These are phyloP conservation scores for Steinernema hermaphroditum DNA, from an alignment of 2,888 invertebrate genomes.

Conservation along the genomic window DNA sequence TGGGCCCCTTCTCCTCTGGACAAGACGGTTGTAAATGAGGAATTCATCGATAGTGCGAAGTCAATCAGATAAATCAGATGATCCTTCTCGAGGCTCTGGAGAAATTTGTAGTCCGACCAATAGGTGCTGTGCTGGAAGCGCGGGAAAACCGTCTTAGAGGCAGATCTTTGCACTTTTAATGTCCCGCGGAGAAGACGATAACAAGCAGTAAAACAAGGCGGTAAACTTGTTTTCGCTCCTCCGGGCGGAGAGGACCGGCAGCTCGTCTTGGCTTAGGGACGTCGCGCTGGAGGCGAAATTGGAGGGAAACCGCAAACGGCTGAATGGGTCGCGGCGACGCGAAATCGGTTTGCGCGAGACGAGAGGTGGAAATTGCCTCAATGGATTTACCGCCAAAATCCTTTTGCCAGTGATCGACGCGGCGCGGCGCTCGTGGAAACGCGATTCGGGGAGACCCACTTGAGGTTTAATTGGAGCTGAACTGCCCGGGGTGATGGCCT, in stretches of 20 bases:
- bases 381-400: slow-evolving; percentile 30
- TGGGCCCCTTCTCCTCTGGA: too few relatives aligned
- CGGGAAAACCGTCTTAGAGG: too few relatives aligned
- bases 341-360: slow-evolving; percentile 27
- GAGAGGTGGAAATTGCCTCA: slow-evolving; percentile 27
- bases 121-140: too few relatives aligned
- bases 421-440: slow-evolving; percentile 21
- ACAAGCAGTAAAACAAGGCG: too few relatives aligned
- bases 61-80: too few relatives aligned
- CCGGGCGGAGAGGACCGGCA: not conserved
- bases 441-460: not conserved
- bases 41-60: too few relatives aligned
- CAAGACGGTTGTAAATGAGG: too few relatives aligned
- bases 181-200: too few relatives aligned
- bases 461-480: slow-evolving; percentile 29
- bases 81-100: too few relatives aligned
- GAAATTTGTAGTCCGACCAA: too few relatives aligned
- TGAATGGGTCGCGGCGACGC: slow-evolving; percentile 17
- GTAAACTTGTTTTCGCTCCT: too few relatives aligned
- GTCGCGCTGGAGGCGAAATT: slow-evolving; percentile 2
- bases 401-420: slow-evolving; percentile 5
- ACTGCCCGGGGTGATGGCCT: not conserved
- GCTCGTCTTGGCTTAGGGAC: not conserved
- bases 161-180: too few relatives aligned
- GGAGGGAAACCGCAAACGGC: slow-evolving; percentile 28